These are phyloP conservation scores for Dysdera silvatica DNA, from an alignment of 1,140 invertebrate genomes.

Conservation along the genomic window DNA sequence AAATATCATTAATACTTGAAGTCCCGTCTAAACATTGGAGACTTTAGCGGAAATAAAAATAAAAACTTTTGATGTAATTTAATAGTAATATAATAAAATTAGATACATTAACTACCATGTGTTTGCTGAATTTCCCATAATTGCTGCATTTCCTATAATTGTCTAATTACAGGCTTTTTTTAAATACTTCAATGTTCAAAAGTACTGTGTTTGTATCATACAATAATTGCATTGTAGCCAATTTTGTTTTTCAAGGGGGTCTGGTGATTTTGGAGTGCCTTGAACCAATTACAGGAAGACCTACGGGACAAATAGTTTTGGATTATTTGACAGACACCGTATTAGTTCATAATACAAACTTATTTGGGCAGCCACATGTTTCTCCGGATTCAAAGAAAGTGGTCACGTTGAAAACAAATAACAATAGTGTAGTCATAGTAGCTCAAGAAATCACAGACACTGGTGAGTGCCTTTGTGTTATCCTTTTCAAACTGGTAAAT, in stretches of 20 bases:
- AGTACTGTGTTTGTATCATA: no score
- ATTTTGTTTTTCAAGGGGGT: conserved; percentile 55
- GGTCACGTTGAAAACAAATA: conserved; percentile 50
- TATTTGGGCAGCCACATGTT: conserved; percentile 58
- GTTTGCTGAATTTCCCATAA: no score
- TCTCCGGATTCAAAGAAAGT: conserved; percentile 64
- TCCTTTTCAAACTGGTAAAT: no score
- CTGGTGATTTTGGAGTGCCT: conserved; percentile 63
- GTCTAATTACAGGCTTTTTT: no score
- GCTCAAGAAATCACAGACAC: conserved; percentile 58
- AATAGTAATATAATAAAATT: no score
- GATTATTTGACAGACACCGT: conserved; percentile 71
- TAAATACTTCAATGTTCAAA: neutral
- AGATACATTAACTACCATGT: no score
- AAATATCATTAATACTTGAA: no score
- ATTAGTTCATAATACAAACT: conserved; percentile 54
- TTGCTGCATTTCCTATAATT: no score
- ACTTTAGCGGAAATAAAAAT: no score
- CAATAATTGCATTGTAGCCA: no score
- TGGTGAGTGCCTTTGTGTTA: conserved; percentile 38
- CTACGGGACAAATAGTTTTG: conserved; percentile 60
- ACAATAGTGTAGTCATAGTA: conserved; percentile 56
- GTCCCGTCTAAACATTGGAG: no score
- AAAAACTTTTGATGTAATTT: no score
- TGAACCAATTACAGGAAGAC: conserved; percentile 54